These are phyloP conservation scores for Reinhardtius hippoglossoides DNA, from an alignment of 2,113 vertebrate genomes.

Conservation along the genomic window DNA sequence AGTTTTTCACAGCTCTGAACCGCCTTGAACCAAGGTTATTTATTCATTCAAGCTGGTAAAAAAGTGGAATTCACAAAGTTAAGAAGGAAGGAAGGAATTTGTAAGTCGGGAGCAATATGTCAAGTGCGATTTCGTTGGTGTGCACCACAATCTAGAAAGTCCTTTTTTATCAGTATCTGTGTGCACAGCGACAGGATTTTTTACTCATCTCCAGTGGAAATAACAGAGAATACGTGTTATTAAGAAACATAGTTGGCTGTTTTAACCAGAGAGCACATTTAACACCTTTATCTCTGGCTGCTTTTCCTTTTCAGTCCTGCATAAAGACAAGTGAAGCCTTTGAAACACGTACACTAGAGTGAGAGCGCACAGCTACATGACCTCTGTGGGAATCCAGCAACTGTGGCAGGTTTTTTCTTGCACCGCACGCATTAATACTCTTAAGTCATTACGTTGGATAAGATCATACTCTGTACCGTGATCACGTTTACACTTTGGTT, in stretches of 20 bases:
- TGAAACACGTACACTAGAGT: too few species aligned
- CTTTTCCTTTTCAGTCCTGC: neutral
- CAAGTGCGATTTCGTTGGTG: conserved; percentile 9
- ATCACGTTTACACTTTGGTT: conserved; percentile 9
- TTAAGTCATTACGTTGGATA: neutral
- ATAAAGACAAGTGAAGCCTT: neutral
- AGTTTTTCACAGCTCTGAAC: conserved; percentile 16
- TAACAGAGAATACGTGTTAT: too few species aligned
- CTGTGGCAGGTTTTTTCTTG: neutral
- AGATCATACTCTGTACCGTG: neutral
- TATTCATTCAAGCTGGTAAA: neutral
- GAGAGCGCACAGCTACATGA: neutral
- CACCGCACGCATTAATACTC: neutral
- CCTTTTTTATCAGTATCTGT: neutral
- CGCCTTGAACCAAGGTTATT: conserved; percentile 2
- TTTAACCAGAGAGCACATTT: too few species aligned
- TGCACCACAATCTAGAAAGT: neutral
- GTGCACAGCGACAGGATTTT: neutral
- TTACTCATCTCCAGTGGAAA: neutral
- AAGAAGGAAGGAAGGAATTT: neutral
- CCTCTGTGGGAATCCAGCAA: conserved; percentile 7
- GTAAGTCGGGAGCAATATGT: neutral
- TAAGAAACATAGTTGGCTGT: too few species aligned
- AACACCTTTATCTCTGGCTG: too few species aligned
- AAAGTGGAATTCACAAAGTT: neutral